Conservation (phyloP, 2,113 vertebrate species). For the Paradisaea rubra region DNA sequence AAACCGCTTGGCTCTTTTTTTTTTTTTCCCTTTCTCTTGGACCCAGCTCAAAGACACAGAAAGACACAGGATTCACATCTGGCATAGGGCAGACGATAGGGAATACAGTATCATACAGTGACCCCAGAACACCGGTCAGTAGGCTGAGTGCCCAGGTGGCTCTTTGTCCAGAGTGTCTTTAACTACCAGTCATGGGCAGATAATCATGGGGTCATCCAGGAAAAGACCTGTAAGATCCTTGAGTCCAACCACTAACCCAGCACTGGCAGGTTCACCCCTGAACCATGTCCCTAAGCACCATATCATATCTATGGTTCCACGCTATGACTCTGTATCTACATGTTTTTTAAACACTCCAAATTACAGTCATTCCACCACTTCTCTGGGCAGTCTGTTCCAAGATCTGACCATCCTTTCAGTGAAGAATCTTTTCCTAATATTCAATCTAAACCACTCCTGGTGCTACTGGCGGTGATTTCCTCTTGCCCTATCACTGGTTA, state of each 20-base stretch:
- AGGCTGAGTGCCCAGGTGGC: neutral
- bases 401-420: neutral
- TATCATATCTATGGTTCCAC: accelerated
- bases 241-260: neutral
- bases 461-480: neutral
- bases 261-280: neutral
- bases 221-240: neutral
- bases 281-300: neutral
- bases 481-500: neutral
- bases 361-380: neutral
- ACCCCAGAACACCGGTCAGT: neutral
- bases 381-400: neutral
- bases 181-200: neutral
- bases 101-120: no score
- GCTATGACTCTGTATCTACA: no score
- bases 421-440: neutral
- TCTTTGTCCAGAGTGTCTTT: neutral
- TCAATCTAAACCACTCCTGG: neutral
- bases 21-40: no score
- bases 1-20: no score
- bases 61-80: no score
- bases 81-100: no score
- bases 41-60: no score
- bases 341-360: neutral
- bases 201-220: neutral